phyloP scores from a whole-genome alignment of 2,113 vertebrate species.

The Sylvietta virens region DNA sequence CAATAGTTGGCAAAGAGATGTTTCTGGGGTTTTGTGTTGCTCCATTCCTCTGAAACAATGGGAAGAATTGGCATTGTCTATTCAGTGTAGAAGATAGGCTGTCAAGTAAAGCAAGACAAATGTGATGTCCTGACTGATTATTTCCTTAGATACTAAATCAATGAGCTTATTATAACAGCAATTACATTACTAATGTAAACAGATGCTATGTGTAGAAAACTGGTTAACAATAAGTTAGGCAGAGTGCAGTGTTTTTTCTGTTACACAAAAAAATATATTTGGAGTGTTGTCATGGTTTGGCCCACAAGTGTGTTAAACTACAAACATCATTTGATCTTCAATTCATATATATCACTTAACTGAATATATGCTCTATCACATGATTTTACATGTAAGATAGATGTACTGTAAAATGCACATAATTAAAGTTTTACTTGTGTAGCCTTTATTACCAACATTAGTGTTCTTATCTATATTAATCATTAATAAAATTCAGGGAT shows the following conservation, averaged over 20 bases:
- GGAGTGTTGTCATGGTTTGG: too few relatives aligned
- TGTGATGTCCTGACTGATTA: constrained; percentile 86
- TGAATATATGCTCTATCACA: not conserved
- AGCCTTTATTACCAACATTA: not conserved
- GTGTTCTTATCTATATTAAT: not conserved
- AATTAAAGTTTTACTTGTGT: not conserved
- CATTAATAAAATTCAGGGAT: not conserved
- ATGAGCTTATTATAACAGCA: constrained; percentile 90
- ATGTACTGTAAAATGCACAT: not conserved
- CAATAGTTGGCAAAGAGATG: not conserved
- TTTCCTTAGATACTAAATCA: constrained; percentile 90
- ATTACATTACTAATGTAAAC: constrained; percentile 91
- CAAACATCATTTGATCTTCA: not conserved
- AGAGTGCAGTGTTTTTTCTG: not conserved
- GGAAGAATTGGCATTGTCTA: constrained; percentile 74
- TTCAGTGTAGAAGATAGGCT: constrained; percentile 80
- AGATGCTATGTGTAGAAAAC: constrained; percentile 84
- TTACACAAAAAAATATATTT: not conserved
- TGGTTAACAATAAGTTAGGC: constrained; percentile 70
- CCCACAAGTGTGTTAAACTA: not conserved
- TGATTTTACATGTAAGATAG: not conserved
- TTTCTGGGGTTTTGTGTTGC: constrained; percentile 6
- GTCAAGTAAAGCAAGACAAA: constrained; percentile 92
- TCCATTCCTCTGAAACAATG: constrained; percentile 78
- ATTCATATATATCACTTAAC: not conserved